Conservation (phyloP, 2,888 invertebrate species). For the Allophyes oxyacanthae region DNA sequence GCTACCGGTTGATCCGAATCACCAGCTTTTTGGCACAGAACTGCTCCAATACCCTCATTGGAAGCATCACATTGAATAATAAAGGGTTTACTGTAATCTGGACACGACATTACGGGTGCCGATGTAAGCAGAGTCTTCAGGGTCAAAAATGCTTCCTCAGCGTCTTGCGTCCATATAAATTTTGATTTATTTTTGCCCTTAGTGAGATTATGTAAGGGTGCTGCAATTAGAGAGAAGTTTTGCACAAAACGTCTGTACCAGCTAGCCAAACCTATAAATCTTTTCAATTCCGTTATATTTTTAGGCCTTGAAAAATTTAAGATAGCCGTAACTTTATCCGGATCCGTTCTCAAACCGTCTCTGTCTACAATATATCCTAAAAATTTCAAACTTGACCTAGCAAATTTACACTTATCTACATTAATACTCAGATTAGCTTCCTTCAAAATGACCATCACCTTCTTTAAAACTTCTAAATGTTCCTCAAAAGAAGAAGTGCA, state of each 20-base stretch:
- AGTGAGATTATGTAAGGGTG: too few relatives aligned
- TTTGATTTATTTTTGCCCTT: too few relatives aligned
- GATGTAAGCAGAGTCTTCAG: too few relatives aligned
- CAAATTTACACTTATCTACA: conserved; percentile 7
- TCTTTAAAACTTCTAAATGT: not conserved
- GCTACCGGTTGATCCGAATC: too few relatives aligned
- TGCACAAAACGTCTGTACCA: conserved; percentile 9
- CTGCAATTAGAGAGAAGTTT: not conserved
- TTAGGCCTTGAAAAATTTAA: conserved; percentile 7
- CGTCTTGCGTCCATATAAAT: too few relatives aligned
- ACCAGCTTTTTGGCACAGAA: too few relatives aligned
- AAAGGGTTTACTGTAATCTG: too few relatives aligned
- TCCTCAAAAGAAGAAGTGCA: not conserved
- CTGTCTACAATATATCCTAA: conserved; percentile 8
- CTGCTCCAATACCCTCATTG: too few relatives aligned
- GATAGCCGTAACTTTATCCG: conserved; percentile 10
- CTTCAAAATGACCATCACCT: not conserved
- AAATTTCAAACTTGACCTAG: not conserved
- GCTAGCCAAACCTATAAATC: conserved; percentile 4
- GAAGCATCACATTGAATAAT: too few relatives aligned
- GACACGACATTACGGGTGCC: too few relatives aligned
- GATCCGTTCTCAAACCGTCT: conserved; percentile 9
- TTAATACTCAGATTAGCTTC: conserved; percentile 4
- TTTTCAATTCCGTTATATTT: conserved; percentile 5
- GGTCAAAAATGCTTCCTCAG: too few relatives aligned